A percentile compares a stretch with the other conserved stretches of the same genome.
Evolutionary conservation across 2,888 invertebrate species (phyloP).

Genomic region (Bugulina stolonifera): DNA sequence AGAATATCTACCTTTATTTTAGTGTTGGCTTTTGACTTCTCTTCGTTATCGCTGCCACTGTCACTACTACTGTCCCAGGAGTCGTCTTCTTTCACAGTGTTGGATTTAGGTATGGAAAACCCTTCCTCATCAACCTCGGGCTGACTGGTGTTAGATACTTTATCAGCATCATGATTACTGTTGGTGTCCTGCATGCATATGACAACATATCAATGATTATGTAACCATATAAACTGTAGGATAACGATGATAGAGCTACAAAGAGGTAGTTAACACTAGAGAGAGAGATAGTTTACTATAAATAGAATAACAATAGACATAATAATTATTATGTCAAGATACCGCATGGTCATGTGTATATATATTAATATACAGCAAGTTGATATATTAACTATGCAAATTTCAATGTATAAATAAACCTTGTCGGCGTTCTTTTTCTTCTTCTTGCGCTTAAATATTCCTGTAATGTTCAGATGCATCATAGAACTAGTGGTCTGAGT

Average conservation of each 20-base stretch:
- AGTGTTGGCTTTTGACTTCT: too few species aligned
- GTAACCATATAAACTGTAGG: too few species aligned
- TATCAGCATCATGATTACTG: slow-evolving; percentile 5
- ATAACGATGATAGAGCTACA: too few species aligned
- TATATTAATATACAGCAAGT: too few species aligned
- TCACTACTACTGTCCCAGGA: slow-evolving; percentile 22
- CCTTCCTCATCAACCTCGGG: slow-evolving; percentile 79
- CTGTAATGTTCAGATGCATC: slow-evolving; percentile 16
- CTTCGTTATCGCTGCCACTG: slow-evolving; percentile 17
- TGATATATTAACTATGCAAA: not conserved
- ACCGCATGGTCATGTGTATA: too few species aligned
- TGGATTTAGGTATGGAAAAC: slow-evolving; percentile 76
- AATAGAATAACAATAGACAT: too few species aligned
- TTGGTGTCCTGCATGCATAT: slow-evolving; percentile 31
- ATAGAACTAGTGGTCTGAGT: slow-evolving; percentile 6
- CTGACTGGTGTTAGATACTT: not conserved
- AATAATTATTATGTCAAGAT: too few species aligned
- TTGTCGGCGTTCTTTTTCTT: slow-evolving; percentile 19
- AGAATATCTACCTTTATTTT: too few species aligned
- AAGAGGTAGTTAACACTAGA: too few species aligned
- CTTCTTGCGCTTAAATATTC: slow-evolving; percentile 19
- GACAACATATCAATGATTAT: too few species aligned
- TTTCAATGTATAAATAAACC: not conserved
- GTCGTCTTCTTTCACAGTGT: slow-evolving; percentile 28
- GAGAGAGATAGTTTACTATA: too few species aligned